phyloP scores from a whole-genome alignment of 2,888 invertebrate species.

The Caenorhabditis becei region DNA sequence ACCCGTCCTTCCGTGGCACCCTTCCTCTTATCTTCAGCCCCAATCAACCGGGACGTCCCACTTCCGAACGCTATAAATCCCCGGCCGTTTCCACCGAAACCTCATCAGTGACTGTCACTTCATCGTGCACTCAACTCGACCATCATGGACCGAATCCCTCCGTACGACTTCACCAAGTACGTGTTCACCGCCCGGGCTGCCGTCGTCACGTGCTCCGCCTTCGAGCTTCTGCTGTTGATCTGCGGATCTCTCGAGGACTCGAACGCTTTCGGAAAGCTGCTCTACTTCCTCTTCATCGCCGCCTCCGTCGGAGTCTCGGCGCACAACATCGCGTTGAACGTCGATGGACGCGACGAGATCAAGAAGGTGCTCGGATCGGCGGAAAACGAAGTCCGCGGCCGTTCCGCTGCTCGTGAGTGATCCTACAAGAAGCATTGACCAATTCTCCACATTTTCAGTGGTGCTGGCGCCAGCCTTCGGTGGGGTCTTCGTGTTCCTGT shows the following conservation, averaged over 20 bases:
- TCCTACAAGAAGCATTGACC: neutral
- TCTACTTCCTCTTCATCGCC: slow-evolving; percentile 40
- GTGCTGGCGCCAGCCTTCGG: slow-evolving; percentile 29
- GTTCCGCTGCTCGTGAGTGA: slow-evolving; percentile 27
- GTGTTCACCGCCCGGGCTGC: slow-evolving; percentile 29
- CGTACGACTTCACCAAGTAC: slow-evolving; percentile 47
- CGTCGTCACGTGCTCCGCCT: slow-evolving; percentile 38
- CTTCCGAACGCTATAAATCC: slow-evolving; percentile 5
- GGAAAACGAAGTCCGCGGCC: slow-evolving; percentile 44
- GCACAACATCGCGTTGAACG: slow-evolving; percentile 36
- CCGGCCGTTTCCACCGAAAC: neutral
- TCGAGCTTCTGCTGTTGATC: slow-evolving; percentile 47
- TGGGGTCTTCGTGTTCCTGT: slow-evolving; percentile 47
- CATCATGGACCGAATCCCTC: slow-evolving; percentile 43
- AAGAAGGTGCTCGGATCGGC: slow-evolving; percentile 19
- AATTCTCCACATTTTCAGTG: slow-evolving; percentile 17
- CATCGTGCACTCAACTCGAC: slow-evolving; percentile 11
- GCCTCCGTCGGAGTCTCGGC: slow-evolving; percentile 29
- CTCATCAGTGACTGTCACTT: slow-evolving; percentile 4
- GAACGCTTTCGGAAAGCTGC: slow-evolving; percentile 31
- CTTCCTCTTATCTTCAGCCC: neutral
- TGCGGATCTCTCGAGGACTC: slow-evolving; percentile 44
- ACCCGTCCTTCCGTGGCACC: neutral
- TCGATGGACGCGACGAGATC: slow-evolving; percentile 56
- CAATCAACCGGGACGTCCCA: slow-evolving; percentile 6